Conservation (phyloP, 2,888 invertebrate genomes). For the Lagria hirta region DNA sequence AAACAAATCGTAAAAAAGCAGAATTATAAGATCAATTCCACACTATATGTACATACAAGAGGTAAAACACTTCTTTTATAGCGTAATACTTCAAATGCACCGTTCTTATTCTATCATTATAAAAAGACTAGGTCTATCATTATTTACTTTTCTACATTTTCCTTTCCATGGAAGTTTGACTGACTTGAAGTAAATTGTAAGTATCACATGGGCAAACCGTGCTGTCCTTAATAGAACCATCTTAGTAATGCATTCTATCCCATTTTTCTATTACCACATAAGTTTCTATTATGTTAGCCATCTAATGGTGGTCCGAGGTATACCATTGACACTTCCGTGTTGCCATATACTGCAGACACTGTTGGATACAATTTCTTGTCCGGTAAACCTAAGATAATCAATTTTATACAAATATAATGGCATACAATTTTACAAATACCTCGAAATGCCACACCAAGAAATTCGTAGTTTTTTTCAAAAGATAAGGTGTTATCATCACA, state of each 20-base stretch:
- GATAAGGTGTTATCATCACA: constrained; percentile 96
- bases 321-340: constrained; percentile 99
- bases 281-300: constrained; percentile 66
- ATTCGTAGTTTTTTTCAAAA: constrained; percentile 97
- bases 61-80: no score
- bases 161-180: constrained; percentile 28
- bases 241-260: constrained; percentile 28
- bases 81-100: constrained; percentile 24
- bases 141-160: constrained; percentile 17
- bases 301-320: constrained; percentile 96
- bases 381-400: constrained; percentile 72
- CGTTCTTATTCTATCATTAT: constrained; percentile 19
- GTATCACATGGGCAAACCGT: constrained; percentile 56
- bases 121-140: constrained; percentile 19
- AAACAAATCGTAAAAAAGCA: constrained; percentile 3
- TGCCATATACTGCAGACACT: constrained; percentile 97
- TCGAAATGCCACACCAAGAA: constrained; percentile 96
- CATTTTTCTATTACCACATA: constrained; percentile 15
- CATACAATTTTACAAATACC: constrained; percentile 66
- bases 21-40: no score
- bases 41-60: no score
- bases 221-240: constrained; percentile 45
- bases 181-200: constrained; percentile 30
- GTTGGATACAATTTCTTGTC: constrained; percentile 92
- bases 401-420: constrained; percentile 4